phyloP scores from a whole-genome alignment of 2,888 invertebrate genomes.

The Coremacera marginata region DNA sequence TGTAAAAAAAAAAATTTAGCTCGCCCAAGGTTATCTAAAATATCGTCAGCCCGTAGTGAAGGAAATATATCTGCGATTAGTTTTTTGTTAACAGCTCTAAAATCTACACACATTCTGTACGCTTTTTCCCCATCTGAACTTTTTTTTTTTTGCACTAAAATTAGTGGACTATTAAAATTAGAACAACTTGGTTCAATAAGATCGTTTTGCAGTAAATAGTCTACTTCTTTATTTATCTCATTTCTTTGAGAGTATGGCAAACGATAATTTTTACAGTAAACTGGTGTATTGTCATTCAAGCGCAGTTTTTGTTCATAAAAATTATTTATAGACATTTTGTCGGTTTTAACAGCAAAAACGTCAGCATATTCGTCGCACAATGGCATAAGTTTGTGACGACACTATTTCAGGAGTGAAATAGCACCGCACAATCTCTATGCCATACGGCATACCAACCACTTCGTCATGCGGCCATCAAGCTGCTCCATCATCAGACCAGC shows the following conservation, averaged over 20 bases:
- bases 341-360: too few species aligned
- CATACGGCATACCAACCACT: too few species aligned
- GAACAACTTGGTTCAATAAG: constrained; percentile 34
- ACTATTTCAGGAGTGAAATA: too few species aligned
- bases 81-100: constrained; percentile 27
- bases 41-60: neutral
- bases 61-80: neutral
- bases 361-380: too few species aligned
- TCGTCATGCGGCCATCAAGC: too few species aligned
- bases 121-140: constrained; percentile 2
- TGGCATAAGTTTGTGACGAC: too few species aligned
- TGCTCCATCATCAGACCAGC: too few species aligned
- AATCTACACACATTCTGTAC: constrained; percentile 32
- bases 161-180: neutral
- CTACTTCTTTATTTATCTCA: constrained; percentile 6
- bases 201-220: constrained; percentile 25
- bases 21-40: constrained; percentile 8
- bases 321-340: constrained; percentile 1
- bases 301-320: constrained; percentile 27
- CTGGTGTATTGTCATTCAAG: neutral
- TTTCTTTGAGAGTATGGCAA: constrained; percentile 27
- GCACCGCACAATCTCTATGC: too few species aligned
- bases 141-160: constrained; percentile 6
- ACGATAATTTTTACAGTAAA: too few species aligned
- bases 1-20: constrained; percentile 5